These are phyloP conservation scores for Zosterops lateralis DNA, from an alignment of 2,113 vertebrate species.

Conservation along the genomic window DNA sequence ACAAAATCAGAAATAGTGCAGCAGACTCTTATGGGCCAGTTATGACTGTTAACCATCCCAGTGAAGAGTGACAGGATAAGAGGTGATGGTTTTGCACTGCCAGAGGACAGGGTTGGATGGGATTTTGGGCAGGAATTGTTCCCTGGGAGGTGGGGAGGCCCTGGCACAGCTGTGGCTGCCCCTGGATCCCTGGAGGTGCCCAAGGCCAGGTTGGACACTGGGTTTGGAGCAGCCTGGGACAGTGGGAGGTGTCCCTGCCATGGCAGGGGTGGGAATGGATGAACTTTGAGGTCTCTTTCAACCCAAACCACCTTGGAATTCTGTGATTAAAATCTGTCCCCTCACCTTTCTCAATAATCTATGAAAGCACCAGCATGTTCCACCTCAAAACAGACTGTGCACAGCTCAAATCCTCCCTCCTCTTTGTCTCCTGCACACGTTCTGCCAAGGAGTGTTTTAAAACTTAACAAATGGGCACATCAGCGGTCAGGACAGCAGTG, in stretches of 20 bases:
- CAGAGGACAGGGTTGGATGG: rapidly evolving
- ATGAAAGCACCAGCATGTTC: background rate
- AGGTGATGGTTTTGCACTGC: background rate
- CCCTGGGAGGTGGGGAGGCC: rapidly evolving
- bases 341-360: background rate
- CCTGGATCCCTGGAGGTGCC: background rate
- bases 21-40: background rate
- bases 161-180: background rate
- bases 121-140: rapidly evolving
- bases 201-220: background rate
- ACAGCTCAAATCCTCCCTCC: background rate
- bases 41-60: background rate
- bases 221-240: rapidly evolving
- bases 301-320: background rate
- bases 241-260: background rate
- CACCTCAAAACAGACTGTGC: background rate
- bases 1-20: background rate
- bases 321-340: background rate
- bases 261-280: background rate
- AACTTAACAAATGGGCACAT: rapidly evolving
- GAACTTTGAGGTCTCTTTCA: background rate
- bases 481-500: background rate
- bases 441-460: background rate
- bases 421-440: background rate
- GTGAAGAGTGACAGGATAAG: background rate